Evolutionary conservation across 1,140 invertebrate species (phyloP), one percentile per base, ranked within the genome.

Genomic region (Drepana arcuata): DNA sequence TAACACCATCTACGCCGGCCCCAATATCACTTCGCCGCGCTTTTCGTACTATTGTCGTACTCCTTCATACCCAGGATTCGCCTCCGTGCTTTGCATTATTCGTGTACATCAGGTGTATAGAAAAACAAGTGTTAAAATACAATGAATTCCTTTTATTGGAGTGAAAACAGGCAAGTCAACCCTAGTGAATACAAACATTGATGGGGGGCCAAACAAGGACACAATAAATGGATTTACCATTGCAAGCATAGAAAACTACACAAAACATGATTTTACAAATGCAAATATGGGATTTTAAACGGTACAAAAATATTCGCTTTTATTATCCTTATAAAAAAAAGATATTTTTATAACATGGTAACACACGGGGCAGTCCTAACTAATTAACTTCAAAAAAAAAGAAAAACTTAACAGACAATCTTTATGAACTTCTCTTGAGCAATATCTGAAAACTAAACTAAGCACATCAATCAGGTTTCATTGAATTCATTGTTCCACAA

Each of bases 141-240:
- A 73, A 70, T 79, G 71, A 79, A 79, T 71, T 72, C 65, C 63
- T 66, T 68, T 75, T 75, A 75, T 73, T 74, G 51, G 16, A n/a
- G 60, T 66, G 62, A 66, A 74, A 72, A 67, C 67, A 59, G 43
- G 57, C 62, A 71, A 54, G 42, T 34, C 34, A 65, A 54, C 58
- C 51, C 37, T 56, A 27, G 53, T 63, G 62, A 61, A 59, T 58
- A 69, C 48, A 57, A 61, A 48, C 56, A 48, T 51, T 46, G 45
- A n/a, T 52, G n/a, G 34, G 37, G 41, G 51, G 65, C 60, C 53
- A 64, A 62, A 52, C 29, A 48, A 73, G 72, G 72, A 69, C 72
- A 77, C 65, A 62, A 45, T 46, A 42, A 16, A 49, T 50, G 32
- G 34, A 48, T 53, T 56, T 50, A 41, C 36, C n/a, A 48, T 48